Evolutionary conservation across 1,140 invertebrate genomes (phyloP).

Genomic region (Bathynomus jamesi): DNA sequence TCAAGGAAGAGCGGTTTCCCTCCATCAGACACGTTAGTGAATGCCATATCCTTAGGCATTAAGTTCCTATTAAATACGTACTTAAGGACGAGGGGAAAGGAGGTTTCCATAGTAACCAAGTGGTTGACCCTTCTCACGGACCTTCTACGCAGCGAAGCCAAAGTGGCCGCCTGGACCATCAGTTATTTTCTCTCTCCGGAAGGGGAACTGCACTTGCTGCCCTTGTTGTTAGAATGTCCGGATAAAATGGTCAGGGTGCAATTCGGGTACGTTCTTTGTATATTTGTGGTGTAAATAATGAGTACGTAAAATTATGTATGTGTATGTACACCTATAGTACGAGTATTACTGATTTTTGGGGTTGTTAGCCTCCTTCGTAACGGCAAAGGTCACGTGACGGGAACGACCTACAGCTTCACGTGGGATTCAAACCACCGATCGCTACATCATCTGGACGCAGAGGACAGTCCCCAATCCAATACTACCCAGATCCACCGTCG

Average conservation of each 20-base stretch:
- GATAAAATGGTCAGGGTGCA: conserved; percentile 44
- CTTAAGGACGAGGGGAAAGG: conserved; percentile 45
- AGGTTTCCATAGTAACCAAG: conserved; percentile 43
- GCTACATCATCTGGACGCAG: no score
- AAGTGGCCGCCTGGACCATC: conserved; percentile 44
- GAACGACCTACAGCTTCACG: no score
- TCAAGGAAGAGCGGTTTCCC: background rate
- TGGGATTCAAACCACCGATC: no score
- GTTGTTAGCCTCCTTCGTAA: no score
- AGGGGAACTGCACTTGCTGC: conserved; percentile 44
- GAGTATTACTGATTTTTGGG: no score
- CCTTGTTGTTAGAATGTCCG: conserved; percentile 47
- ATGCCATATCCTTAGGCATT: conserved; percentile 41
- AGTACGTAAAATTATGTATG: no score
- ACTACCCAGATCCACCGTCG: no score
- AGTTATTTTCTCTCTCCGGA: conserved; percentile 43
- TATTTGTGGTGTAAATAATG: no score
- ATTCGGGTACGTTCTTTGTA: conserved; percentile 35
- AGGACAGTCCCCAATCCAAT: no score
- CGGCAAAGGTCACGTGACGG: no score
- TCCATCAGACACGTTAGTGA: conserved; percentile 1
- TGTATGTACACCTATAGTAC: no score
- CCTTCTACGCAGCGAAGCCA: conserved; percentile 41
- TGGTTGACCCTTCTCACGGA: conserved; percentile 44
- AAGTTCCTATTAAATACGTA: conserved; percentile 51